These are phyloP conservation scores for Nomia melanderi DNA, from an alignment of 1,140 invertebrate species.

Conservation along the genomic window DNA sequence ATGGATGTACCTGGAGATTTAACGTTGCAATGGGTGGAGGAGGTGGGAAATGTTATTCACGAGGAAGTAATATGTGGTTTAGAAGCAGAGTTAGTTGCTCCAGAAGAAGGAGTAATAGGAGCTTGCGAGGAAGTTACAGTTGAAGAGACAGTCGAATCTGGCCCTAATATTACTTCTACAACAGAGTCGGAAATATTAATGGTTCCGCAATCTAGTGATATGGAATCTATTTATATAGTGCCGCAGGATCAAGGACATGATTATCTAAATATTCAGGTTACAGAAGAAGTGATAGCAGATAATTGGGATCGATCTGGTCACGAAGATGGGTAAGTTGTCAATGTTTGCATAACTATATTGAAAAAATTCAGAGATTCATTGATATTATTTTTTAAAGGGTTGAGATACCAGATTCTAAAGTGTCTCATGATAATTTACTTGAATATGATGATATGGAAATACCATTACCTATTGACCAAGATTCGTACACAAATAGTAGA, in stretches of 20 bases:
- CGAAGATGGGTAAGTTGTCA: slow-evolving; percentile 84
- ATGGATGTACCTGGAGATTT: slow-evolving; percentile 79
- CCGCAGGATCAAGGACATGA: slow-evolving; percentile 79
- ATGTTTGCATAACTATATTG: not conserved
- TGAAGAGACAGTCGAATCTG: slow-evolving; percentile 80
- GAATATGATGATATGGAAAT: slow-evolving; percentile 88
- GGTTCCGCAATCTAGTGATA: slow-evolving; percentile 76
- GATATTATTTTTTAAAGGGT: slow-evolving; percentile 75
- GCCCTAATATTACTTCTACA: slow-evolving; percentile 76
- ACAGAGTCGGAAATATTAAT: slow-evolving; percentile 73
- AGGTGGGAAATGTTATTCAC: slow-evolving; percentile 82
- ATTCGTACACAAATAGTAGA: slow-evolving; percentile 89
- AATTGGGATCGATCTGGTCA: slow-evolving; percentile 87
- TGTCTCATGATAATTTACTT: slow-evolving; percentile 80
- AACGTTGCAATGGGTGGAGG: slow-evolving; percentile 82
- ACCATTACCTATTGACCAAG: slow-evolving; percentile 89
- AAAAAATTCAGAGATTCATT: not conserved
- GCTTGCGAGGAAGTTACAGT: slow-evolving; percentile 79
- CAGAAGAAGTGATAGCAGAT: slow-evolving; percentile 89
- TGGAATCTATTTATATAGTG: slow-evolving; percentile 79
- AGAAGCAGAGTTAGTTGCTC: slow-evolving; percentile 77
- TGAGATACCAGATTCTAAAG: slow-evolving; percentile 83
- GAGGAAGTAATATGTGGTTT: slow-evolving; percentile 85
- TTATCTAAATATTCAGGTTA: slow-evolving; percentile 84
- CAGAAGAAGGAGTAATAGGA: slow-evolving; percentile 77